Base-by-base conservation (phyloP, 2,888 invertebrate genomes). In the Drosophila ustulata region DNA sequence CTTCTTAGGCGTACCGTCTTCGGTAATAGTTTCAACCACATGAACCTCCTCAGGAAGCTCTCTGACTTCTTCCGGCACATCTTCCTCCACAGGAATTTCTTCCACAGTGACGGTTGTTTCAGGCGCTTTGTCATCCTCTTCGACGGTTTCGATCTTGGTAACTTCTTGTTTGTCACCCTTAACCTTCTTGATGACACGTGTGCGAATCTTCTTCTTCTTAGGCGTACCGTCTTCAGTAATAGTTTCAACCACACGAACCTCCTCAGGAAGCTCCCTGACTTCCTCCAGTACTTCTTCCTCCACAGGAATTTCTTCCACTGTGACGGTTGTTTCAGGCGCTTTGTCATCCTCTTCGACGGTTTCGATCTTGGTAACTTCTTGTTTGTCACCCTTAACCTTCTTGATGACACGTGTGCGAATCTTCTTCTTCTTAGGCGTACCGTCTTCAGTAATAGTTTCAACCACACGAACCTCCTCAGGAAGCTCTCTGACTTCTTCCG, bases 1-100 rank as follows among this genome's bases (percentile, higher is more conserved):
- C 53, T 72, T 76, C 45, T 66, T 76, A 0, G 76, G 76, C 5
- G 61, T 72, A 6, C 76, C 76, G 3, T 76, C 76, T 59, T 76
- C 72, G 2, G 63, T 6, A 0, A 76, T 50, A 0, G 68, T 66
- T 66, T 76, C 76, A 6, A 76, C 25, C 0, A 76, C 68, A 13
- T 61, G 71, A 25, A 76, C 61, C 18, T 76, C 72, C 1, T 76
- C 76, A 2, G 75, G 75, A 50, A 76, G 67, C 7, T 63, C 62
- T 8, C 5, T 11, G 13, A 63, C 32, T 4, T 55, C 6, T 18
- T 63, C 62, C 32, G 41, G 39, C 1, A 49, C 32, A 18, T 49
- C 47, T 6, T 61, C 52, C 2, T 55, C 47, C 1, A 63, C 47
- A 6, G 47, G 32, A 11, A 11, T 3, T 7, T 55, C 47, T 26